phyloP scores from a whole-genome alignment of 2,797 vertebrate genomes.

The Lithobates sylvaticus region DNA sequence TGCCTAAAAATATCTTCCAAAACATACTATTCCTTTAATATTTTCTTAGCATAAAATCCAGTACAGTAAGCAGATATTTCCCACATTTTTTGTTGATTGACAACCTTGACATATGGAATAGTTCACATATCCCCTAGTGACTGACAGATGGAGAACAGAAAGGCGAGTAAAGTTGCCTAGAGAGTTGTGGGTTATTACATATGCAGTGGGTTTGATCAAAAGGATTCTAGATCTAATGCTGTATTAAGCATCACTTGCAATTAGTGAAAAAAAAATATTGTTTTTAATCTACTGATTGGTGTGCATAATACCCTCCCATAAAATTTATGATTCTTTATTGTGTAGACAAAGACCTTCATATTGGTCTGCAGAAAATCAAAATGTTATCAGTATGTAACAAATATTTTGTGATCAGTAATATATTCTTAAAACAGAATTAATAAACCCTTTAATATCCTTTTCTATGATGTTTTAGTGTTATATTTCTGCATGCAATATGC shows the following conservation, averaged over 20 bases:
- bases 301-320: neutral
- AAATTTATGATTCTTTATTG: neutral
- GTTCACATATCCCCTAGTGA: constrained; percentile 99
- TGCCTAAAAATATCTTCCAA: constrained; percentile 83
- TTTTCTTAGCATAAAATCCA: constrained; percentile 82
- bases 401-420: neutral
- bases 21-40: constrained; percentile 82
- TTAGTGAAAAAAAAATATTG: constrained; percentile 76
- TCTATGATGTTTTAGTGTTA: neutral
- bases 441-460: neutral
- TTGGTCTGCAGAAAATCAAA: neutral
- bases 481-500: neutral
- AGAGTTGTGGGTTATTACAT: constrained; percentile 91
- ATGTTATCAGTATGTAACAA: neutral
- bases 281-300: constrained; percentile 22
- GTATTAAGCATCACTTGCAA: constrained; percentile 98
- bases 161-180: constrained; percentile 94
- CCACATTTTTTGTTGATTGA: constrained; percentile 97
- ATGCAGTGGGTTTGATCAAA: constrained; percentile 95
- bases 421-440: neutral
- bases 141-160: constrained; percentile 90
- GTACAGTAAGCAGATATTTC: constrained; percentile 87
- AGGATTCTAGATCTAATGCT: constrained; percentile 92
- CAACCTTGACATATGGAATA: constrained; percentile 99
- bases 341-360: neutral